Conservation (phyloP, 1,140 invertebrate genomes). For the Bradynema listronoti region DNA sequence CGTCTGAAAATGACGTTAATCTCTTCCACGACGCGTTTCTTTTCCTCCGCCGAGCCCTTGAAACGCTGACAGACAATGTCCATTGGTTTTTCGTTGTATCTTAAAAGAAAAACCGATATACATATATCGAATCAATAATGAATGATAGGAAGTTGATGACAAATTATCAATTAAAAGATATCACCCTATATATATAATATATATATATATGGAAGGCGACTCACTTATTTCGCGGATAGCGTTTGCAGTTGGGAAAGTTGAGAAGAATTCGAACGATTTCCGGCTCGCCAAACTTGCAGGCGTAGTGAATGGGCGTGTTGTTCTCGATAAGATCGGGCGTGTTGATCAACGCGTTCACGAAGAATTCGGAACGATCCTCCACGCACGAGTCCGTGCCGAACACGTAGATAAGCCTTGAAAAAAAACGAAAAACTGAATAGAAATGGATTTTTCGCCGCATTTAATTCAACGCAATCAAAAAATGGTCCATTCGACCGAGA, state of each 20-base stretch:
- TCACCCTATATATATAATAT: not conserved
- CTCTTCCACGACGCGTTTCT: too few species aligned
- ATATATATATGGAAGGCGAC: not conserved
- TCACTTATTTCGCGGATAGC: not conserved
- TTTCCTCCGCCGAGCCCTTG: not conserved
- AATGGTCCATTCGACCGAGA: too few species aligned
- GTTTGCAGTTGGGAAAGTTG: not conserved
- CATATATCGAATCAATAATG: too few species aligned
- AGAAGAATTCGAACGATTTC: not conserved
- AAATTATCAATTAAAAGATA: too few species aligned
- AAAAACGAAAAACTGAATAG: not conserved
- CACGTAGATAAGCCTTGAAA: constrained; percentile 3
- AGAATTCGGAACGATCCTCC: not conserved
- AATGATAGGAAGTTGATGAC: too few species aligned
- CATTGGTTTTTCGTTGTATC: not conserved
- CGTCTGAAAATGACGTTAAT: too few species aligned
- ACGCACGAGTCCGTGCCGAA: not conserved
- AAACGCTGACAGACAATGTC: not conserved
- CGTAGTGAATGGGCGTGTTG: constrained; percentile 8
- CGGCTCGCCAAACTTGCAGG: not conserved
- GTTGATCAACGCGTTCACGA: constrained; percentile 2
- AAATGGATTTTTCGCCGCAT: not conserved
- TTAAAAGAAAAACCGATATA: not conserved
- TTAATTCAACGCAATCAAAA: too few species aligned
- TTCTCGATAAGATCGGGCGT: constrained; percentile 7